Evolutionary conservation across 2,797 vertebrate species (phyloP), one percentile per base, ranked within the genome.

Genomic region (Halcyon smyrnensis): DNA sequence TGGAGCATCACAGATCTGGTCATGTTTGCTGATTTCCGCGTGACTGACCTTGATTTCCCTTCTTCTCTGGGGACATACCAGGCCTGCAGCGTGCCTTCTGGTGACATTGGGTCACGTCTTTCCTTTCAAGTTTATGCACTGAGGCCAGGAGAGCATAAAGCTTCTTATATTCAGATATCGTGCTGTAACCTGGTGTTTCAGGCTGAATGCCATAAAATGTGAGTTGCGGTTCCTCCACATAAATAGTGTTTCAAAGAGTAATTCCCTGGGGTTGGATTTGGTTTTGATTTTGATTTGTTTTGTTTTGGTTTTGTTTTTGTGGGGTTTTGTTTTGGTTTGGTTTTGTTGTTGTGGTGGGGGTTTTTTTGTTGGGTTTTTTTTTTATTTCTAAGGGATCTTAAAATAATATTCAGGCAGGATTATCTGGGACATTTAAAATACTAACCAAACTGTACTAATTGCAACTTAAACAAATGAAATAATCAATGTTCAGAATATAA

Each of bases 1-100:
- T 2, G 1, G 27, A 14, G 32, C 1, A 3, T 12, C 1, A 1
- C 19, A 39, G 21, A 24, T 34, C 25, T 54, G 39, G 6, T 28
- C 2, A 1, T 14, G 16, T 30, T 59, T 70, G 59, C 9, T 69
- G 51, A 32, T 93, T 80, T 65, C 56, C 78, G 36, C 32, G 11
- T 0, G 9, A 17, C 11, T 51, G 36, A 54, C 34, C 16, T 46
- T 12, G 12, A 7, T 76, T 92, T 51, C 15, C 23, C 15, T 54
- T 36, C 34, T 59, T 73, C 51, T 57, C 50, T 28, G 20, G 0
- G 2, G 34, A 1, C 12, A 78, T 18, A 11, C 36, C 39, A 39
- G 17, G 34, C 20, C 48, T 59, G 48, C 59, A 15, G 17, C 0
- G 14, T 32, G n/a, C 18, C 32, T 54, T 54, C 56, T 73, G 81